These are phyloP conservation scores for Drosophila pseudoobscura DNA, from an alignment of 1,140 invertebrate species.

Conservation along the genomic window DNA sequence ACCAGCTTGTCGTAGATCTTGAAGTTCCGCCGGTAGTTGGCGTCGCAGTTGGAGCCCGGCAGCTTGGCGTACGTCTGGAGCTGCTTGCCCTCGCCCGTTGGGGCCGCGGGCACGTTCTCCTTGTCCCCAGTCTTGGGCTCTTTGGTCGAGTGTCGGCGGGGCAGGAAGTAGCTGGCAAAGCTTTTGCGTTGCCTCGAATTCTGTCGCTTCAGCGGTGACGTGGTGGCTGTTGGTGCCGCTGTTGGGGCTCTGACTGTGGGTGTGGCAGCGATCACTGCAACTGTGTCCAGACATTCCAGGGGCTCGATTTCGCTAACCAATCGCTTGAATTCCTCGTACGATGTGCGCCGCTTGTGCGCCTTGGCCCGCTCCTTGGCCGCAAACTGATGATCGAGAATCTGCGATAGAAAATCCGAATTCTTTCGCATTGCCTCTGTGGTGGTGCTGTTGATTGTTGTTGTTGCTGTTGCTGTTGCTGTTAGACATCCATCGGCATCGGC, in stretches of 20 bases:
- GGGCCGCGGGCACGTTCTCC: conserved; percentile 8
- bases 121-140: conserved; percentile 53
- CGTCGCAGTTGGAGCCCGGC: conserved; percentile 13
- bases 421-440: conserved; percentile 79
- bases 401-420: conserved; percentile 82
- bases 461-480: conserved; percentile 40
- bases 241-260: neutral
- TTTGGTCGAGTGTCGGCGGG: conserved; percentile 66
- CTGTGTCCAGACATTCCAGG: conserved; percentile 30
- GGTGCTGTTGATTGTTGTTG: conserved; percentile 17
- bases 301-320: conserved; percentile 77
- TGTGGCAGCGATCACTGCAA: neutral
- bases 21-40: conserved; percentile 70
- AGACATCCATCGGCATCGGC: conserved; percentile 42
- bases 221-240: conserved; percentile 9
- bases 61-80: conserved; percentile 43
- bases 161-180: conserved; percentile 74
- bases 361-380: conserved; percentile 76
- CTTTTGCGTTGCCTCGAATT: conserved; percentile 80
- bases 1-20: conserved; percentile 82
- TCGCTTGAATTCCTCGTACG: conserved; percentile 83
- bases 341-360: conserved; percentile 80
- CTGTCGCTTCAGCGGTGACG: conserved; percentile 71
- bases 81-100: conserved; percentile 15
- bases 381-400: conserved; percentile 81